These are phyloP conservation scores for Chrysolina oricalcia DNA, from an alignment of 2,888 invertebrate genomes.

Conservation along the genomic window DNA sequence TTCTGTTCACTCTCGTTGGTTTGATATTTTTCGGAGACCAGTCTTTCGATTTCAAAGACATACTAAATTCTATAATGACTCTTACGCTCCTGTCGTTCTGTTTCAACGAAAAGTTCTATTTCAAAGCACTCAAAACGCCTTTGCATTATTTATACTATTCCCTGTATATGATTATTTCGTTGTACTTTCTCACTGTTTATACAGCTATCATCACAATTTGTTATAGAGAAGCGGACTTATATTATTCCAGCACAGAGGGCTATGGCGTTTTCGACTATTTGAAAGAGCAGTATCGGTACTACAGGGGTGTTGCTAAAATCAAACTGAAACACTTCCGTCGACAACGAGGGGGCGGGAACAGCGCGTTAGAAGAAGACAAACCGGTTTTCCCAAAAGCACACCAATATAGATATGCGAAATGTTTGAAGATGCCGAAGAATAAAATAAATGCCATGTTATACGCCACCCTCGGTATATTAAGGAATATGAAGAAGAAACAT, in stretches of 20 bases:
- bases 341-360: conserved; percentile 49
- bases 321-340: conserved; percentile 43
- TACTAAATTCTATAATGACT: conserved; percentile 48
- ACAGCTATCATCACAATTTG: conserved; percentile 57
- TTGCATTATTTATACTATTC: conserved; percentile 53
- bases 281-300: conserved; percentile 54
- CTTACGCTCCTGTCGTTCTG: conserved; percentile 54
- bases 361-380: neutral
- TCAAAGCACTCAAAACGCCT: conserved; percentile 37
- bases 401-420: conserved; percentile 56
- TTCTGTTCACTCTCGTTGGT: conserved; percentile 46
- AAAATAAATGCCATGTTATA: conserved; percentile 56
- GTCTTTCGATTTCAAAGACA: conserved; percentile 51
- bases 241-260: conserved; percentile 51
- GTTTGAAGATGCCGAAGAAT: conserved; percentile 51
- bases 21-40: conserved; percentile 44
- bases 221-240: conserved; percentile 56
- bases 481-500: conserved; percentile 44
- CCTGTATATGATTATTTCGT: conserved; percentile 52
- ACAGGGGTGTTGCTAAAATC: conserved; percentile 48
- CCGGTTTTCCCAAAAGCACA: conserved; percentile 55
- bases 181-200: conserved; percentile 54
- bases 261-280: conserved; percentile 55
- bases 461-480: conserved; percentile 53
- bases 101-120: conserved; percentile 48